These are phyloP conservation scores for Amblyraja radiata DNA, from an alignment of 2,797 vertebrate genomes.

Conservation along the genomic window DNA sequence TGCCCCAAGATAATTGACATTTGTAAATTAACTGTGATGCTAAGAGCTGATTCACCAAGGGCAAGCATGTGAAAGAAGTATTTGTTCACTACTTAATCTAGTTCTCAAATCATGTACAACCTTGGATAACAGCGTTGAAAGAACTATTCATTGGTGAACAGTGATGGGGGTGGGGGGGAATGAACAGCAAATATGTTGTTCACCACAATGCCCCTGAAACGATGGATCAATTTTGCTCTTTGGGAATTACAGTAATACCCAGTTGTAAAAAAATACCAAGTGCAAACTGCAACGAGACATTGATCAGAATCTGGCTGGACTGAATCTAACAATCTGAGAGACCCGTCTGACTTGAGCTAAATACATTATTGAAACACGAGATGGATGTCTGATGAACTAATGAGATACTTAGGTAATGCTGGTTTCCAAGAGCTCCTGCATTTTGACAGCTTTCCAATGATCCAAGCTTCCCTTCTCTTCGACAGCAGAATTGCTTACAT, in stretches of 20 bases:
- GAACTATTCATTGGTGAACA: neutral
- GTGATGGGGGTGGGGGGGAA: neutral
- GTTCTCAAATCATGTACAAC: neutral
- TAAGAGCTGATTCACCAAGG: neutral
- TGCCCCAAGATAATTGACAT: neutral
- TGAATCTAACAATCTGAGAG: neutral
- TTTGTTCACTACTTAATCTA: neutral
- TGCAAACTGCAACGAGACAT: neutral
- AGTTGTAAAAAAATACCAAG: neutral
- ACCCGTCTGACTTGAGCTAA: slow-evolving; percentile 12
- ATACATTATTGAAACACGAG: slow-evolving; percentile 13
- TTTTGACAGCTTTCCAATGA: slow-evolving; percentile 29
- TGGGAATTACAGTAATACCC: neutral
- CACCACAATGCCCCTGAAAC: neutral
- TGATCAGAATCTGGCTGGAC: no score
- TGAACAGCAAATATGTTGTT: neutral
- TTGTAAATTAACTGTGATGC: neutral
- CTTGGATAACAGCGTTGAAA: neutral
- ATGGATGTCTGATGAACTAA: slow-evolving; percentile 7
- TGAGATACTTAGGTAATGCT: slow-evolving; percentile 28
- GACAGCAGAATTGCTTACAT: no score
- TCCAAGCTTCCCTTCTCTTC: neutral
- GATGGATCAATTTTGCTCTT: neutral
- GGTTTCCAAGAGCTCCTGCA: neutral
- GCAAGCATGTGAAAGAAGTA: neutral